Evolutionary conservation across 92 coral and sea anemone species (phyloP).

Genomic region (Diadumene lineata): DNA sequence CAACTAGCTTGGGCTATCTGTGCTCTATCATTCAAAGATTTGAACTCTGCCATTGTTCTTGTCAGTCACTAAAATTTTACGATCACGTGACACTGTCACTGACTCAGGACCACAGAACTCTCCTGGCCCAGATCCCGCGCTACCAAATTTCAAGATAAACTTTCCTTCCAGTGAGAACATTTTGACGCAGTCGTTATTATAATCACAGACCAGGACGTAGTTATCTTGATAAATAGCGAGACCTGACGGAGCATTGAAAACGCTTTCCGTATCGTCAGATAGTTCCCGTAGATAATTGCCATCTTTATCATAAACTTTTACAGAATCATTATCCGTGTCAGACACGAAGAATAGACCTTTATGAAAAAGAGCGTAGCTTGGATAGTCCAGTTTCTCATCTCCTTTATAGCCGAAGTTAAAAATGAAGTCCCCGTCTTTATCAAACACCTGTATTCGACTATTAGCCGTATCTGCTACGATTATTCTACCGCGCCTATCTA

Average conservation of each 20-base stretch:
- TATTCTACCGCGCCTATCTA: conserved; percentile 50
- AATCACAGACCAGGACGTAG: conserved; percentile 72
- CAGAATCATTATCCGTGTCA: conserved; percentile 77
- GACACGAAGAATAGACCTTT: conserved; percentile 68
- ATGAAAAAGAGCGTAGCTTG: conserved; percentile 57
- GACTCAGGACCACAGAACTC: conserved; percentile 79
- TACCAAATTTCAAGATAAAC: conserved; percentile 57
- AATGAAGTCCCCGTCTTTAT: conserved; percentile 51
- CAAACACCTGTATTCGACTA: conserved; percentile 63
- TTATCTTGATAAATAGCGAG: conserved; percentile 64
- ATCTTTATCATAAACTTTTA: conserved; percentile 72
- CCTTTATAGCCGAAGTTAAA: conserved; percentile 58
- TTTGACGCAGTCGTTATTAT: conserved; percentile 71
- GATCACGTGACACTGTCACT: conserved; percentile 54
- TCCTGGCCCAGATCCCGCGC: conserved; percentile 59
- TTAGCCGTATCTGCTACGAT: conserved; percentile 61
- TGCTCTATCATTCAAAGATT: conserved; percentile 21
- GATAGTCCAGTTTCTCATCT: conserved; percentile 55
- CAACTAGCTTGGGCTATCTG: not conserved
- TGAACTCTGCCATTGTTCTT: conserved; percentile 70
- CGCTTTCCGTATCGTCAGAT: conserved; percentile 29
- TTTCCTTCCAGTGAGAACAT: conserved; percentile 62
- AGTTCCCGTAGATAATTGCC: conserved; percentile 61
- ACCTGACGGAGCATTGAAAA: conserved; percentile 76
- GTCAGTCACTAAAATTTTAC: conserved; percentile 61